Percentiles rank a stretch among this genome's conserved stretches.
These are phyloP conservation scores for Aspidiotus rigidus DNA, from an alignment of 2,888 invertebrate genomes.

Conservation along the genomic window DNA sequence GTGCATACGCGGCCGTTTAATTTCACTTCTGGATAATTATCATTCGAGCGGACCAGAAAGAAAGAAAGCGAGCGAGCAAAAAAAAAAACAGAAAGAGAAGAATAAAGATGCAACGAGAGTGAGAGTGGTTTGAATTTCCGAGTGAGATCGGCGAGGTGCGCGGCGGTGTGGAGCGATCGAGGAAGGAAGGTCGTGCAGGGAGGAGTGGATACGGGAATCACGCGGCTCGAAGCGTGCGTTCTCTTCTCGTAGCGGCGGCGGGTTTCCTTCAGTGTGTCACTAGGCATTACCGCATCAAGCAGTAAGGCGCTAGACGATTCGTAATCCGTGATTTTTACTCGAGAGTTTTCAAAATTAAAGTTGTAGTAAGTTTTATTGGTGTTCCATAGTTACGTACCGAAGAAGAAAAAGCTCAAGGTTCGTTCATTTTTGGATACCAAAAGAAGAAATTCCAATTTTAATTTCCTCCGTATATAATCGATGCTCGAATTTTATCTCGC, in stretches of 20 bases:
- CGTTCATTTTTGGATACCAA: conserved; percentile 1
- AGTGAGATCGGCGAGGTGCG: conserved; percentile 6
- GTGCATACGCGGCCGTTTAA: conserved; percentile 16
- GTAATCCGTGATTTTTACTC: not conserved
- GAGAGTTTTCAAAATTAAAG: not conserved
- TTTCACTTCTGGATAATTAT: conserved; percentile 31
- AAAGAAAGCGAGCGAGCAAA: not conserved
- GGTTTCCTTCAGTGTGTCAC: conserved; percentile 26
- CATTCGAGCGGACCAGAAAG: conserved; percentile 23
- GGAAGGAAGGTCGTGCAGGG: conserved; percentile 27
- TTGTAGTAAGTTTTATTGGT: conserved; percentile 3
- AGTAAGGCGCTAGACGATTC: conserved; percentile 21
- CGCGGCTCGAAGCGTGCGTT: conserved; percentile 25
- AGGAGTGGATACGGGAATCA: conserved; percentile 16
- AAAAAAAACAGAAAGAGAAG: conserved; percentile 17
- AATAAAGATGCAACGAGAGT: conserved; percentile 23
- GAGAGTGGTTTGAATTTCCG: conserved; percentile 29
- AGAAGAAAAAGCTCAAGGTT: not conserved
- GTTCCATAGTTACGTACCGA: conserved; percentile 20
- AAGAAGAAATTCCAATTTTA: not conserved
- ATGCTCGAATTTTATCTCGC: not conserved
- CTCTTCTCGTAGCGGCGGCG: conserved; percentile 8
- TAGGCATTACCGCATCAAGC: conserved; percentile 29
- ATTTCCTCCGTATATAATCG: not conserved
- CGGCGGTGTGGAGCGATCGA: not conserved